phyloP scores from a whole-genome alignment of 2,113 vertebrate species.

The Corvus moneduloides region DNA sequence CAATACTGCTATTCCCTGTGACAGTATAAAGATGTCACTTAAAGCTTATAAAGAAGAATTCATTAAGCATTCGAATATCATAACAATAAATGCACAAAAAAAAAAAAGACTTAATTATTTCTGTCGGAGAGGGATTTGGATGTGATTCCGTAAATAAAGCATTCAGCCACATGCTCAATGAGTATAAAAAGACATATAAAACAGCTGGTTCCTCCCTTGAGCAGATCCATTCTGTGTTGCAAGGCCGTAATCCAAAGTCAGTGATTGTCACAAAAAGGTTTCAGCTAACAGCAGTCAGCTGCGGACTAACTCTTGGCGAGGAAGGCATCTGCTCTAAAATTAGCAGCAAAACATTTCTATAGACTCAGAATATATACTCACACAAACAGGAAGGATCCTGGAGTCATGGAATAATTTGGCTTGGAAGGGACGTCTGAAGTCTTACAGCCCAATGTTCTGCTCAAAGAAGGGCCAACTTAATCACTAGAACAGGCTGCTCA shows the following conservation, averaged over 20 bases:
- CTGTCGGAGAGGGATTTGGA: background rate
- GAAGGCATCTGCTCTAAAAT: background rate
- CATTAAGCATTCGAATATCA: background rate
- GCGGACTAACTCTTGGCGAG: background rate
- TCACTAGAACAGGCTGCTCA: accelerated
- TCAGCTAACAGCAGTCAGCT: background rate
- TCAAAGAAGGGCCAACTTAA: background rate
- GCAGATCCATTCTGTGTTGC: background rate
- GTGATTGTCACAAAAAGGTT: background rate
- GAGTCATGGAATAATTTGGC: background rate
- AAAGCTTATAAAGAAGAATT: background rate
- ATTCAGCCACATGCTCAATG: background rate
- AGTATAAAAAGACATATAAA: background rate
- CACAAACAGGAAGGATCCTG: background rate
- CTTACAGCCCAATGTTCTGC: background rate
- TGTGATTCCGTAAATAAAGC: background rate
- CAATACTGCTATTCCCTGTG: background rate
- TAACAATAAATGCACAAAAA: background rate
- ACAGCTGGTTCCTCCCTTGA: constrained; percentile 7
- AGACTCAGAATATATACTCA: background rate
- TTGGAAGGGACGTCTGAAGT: background rate
- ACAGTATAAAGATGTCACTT: background rate
- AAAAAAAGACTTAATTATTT: background rate
- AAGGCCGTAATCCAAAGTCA: background rate
- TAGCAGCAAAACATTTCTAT: background rate